Conservation (phyloP, 2,113 vertebrate species). For the Melierax canorus region DNA sequence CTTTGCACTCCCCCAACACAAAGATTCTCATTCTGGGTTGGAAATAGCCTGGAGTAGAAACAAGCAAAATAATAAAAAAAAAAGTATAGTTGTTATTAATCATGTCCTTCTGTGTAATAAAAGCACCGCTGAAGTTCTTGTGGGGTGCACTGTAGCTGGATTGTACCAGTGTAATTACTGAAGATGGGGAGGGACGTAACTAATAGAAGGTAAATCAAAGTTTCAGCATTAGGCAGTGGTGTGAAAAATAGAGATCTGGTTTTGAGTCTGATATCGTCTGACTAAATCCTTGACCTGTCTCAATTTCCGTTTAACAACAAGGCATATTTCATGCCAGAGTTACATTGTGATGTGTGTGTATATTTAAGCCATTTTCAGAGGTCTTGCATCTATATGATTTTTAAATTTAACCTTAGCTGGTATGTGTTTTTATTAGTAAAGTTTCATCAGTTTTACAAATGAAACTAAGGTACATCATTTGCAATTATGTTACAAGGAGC, state of each 20-base stretch:
- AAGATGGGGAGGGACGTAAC: not conserved
- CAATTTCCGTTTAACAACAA: not conserved
- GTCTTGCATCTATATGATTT: not conserved
- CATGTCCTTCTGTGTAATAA: not conserved
- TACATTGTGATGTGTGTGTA: not conserved
- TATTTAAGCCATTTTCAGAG: not conserved
- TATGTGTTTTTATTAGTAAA: not conserved
- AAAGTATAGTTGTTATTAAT: not conserved
- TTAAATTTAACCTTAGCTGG: not conserved
- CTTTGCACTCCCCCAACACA: not conserved
- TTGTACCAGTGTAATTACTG: not conserved
- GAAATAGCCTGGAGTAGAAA: not conserved
- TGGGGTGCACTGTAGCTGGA: not conserved
- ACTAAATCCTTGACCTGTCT: not conserved
- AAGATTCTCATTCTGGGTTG: not conserved
- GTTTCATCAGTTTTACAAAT: not conserved
- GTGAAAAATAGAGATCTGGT: not conserved
- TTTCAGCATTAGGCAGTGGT: not conserved
- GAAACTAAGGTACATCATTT: not conserved
- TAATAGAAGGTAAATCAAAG: not conserved
- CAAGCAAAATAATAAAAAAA: not conserved
- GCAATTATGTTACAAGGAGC: not conserved
- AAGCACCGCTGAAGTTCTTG: not conserved
- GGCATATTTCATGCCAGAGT: not conserved
- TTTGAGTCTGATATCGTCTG: not conserved